These are phyloP conservation scores for Zenarchopterus dispar DNA, from an alignment of 2,797 vertebrate genomes.

Conservation along the genomic window DNA sequence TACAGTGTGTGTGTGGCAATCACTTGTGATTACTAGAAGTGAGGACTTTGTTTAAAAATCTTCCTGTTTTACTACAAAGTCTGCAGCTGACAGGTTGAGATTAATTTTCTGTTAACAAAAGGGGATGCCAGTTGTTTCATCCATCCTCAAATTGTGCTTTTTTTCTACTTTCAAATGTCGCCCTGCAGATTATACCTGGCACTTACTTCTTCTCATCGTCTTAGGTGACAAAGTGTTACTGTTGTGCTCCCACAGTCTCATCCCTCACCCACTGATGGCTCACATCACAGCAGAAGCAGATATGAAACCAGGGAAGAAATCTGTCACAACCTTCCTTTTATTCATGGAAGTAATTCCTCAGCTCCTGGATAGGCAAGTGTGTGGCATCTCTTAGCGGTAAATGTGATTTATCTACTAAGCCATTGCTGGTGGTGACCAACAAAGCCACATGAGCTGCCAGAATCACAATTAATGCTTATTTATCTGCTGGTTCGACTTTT, in stretches of 20 bases:
- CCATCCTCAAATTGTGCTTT: constrained; percentile 53
- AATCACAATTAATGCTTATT: constrained; percentile 64
- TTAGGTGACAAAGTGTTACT: constrained; percentile 66
- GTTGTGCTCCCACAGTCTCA: constrained; percentile 51
- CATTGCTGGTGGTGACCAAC: constrained; percentile 50
- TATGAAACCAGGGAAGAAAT: constrained; percentile 69
- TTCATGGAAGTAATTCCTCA: constrained; percentile 67
- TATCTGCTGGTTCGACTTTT: constrained; percentile 32
- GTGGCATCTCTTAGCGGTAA: constrained; percentile 61
- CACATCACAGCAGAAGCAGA: constrained; percentile 70
- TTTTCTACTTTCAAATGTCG: constrained; percentile 49
- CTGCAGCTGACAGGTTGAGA: constrained; percentile 41
- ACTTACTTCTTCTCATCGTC: constrained; percentile 59
- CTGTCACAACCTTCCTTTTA: constrained; percentile 64
- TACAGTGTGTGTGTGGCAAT: not conserved
- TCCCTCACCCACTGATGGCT: constrained; percentile 65
- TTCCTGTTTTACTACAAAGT: constrained; percentile 47
- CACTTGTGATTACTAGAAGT: constrained; percentile 40
- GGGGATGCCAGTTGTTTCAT: constrained; percentile 57
- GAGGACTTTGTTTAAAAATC: no score
- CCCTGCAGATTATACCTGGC: constrained; percentile 65
- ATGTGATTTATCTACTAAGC: constrained; percentile 72
- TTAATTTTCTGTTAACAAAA: constrained; percentile 71
- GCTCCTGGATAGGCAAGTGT: constrained; percentile 39
- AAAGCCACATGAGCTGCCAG: constrained; percentile 45